Evolutionary conservation across 1,140 invertebrate species (phyloP), one percentile per base, ranked within the genome.

Genomic region (Sminthurides bifidus): DNA sequence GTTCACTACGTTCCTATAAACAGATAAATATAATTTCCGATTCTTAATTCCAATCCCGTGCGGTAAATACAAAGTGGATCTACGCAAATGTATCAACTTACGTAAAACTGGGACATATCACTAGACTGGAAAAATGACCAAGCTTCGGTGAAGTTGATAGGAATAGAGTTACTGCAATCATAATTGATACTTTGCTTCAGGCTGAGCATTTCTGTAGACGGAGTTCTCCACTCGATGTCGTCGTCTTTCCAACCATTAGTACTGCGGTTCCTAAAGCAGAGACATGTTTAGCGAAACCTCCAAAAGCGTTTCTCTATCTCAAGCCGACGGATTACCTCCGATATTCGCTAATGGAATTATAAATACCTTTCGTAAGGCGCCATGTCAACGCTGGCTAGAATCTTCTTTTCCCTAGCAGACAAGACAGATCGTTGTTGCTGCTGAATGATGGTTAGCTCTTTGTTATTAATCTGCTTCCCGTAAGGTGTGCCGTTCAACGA

Each of bases 101-200:
- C 63, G 27, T 56, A 31, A n/a, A 43, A 55, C 14, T 43, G 23
- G 29, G 60, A 52, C 59, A 64, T 61, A 44, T 64, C 63, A 61
- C 54, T 46, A 15, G 57, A 51, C 48, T 59, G 57, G 53, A 65
- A 65, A 38, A 54, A 65, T 19, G 63, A 61, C 63, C 63, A 65
- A 2, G 63, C 57, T 53, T 65, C 63, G 1, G 63, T 40, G 40
- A 65, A 65, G 26, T 65, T 65, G 26, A 65, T 65, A 1, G 63
- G 63, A 27, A 65, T 61, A 0, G 63, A 61, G 41, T 61, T 65
- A 37, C 55, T 64, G 43, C 60, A 65, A 33, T 65, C 63, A 50
- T 56, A 65, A 38, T 65, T 65, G 15, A 65, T 56, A 31, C 50
- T 60, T 50, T 61, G 63, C 35, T 65, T 65, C 19, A 61, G 30